A percentile compares a stretch with the other conserved stretches of the same genome.
phyloP scores from a whole-genome alignment of 1,140 invertebrate species.

The Drosophila parvula region DNA sequence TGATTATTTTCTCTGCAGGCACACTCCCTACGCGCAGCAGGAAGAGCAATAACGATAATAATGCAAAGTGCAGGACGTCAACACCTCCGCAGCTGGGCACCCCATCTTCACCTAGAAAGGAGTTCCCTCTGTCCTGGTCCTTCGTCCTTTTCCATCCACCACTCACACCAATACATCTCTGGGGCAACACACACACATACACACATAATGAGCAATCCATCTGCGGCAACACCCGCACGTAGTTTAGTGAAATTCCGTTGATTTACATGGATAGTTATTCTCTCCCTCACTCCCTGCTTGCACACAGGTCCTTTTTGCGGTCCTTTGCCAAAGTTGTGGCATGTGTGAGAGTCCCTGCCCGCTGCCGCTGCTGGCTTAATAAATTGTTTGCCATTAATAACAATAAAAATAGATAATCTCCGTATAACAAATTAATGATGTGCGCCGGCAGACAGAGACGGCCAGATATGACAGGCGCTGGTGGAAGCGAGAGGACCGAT shows the following conservation, averaged over 20 bases:
- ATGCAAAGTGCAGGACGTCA: conserved; percentile 69
- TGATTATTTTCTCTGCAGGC: conserved; percentile 1
- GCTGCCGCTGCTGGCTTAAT: conserved; percentile 68
- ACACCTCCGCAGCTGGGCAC: conserved; percentile 55
- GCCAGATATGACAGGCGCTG: conserved; percentile 5
- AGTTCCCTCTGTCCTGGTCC: too few relatives aligned
- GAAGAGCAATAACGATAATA: conserved; percentile 38
- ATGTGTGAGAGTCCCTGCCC: conserved; percentile 57
- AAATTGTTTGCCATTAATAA: conserved; percentile 84
- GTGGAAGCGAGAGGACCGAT: conserved; percentile 3
- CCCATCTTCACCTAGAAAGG: neutral
- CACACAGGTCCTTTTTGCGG: neutral
- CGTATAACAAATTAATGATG: conserved; percentile 84
- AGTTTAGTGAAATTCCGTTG: conserved; percentile 80
- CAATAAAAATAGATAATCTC: conserved; percentile 84
- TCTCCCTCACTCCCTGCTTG: neutral
- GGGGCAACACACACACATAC: conserved; percentile 23
- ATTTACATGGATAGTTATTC: conserved; percentile 56
- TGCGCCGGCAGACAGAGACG: conserved; percentile 42
- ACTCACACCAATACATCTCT: too few relatives aligned
- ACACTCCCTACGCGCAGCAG: neutral
- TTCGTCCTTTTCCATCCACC: too few relatives aligned
- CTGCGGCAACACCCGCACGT: conserved; percentile 78
- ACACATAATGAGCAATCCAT: conserved; percentile 77
- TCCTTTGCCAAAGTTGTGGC: conserved; percentile 12